Conservation (phyloP, 2,888 invertebrate genomes). For the Merodon equestris region DNA sequence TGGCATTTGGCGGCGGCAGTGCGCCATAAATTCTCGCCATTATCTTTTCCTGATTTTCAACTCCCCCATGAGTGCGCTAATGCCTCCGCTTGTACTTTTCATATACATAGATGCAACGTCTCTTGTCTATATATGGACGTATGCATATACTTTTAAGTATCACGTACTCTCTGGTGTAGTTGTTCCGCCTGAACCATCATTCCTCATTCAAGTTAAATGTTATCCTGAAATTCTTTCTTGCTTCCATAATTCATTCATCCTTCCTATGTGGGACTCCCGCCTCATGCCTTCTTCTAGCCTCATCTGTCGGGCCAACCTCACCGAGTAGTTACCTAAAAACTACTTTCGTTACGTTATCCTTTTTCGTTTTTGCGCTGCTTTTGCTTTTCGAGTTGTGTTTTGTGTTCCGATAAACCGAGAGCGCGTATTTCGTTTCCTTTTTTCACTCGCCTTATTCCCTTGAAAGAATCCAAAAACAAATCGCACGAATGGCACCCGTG, state of each 20-base stretch:
- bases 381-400: no score
- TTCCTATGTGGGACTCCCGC: slow-evolving; percentile 33
- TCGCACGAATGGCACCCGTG: slow-evolving; percentile 17
- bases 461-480: no score
- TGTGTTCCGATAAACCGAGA: slow-evolving; percentile 22
- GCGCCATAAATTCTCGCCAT: slow-evolving; percentile 67
- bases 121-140: no score
- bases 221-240: slow-evolving; percentile 63
- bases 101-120: not conserved
- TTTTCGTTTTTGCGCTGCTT: no score
- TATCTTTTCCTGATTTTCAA: slow-evolving; percentile 67
- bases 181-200: slow-evolving; percentile 65
- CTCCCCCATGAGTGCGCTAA: slow-evolving; percentile 44
- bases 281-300: not conserved
- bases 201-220: slow-evolving; percentile 68
- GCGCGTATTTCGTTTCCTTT: not conserved
- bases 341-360: slow-evolving; percentile 19
- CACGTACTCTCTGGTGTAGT: slow-evolving; percentile 25
- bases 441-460: no score
- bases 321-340: slow-evolving; percentile 45
- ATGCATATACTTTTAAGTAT: no score
- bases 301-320: no score
- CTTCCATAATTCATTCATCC: slow-evolving; percentile 68
- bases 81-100: slow-evolving; percentile 9
- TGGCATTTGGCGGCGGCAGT: slow-evolving; percentile 45